Evolutionary conservation across 2,888 invertebrate species (phyloP).

Genomic region (Arge pagana): DNA sequence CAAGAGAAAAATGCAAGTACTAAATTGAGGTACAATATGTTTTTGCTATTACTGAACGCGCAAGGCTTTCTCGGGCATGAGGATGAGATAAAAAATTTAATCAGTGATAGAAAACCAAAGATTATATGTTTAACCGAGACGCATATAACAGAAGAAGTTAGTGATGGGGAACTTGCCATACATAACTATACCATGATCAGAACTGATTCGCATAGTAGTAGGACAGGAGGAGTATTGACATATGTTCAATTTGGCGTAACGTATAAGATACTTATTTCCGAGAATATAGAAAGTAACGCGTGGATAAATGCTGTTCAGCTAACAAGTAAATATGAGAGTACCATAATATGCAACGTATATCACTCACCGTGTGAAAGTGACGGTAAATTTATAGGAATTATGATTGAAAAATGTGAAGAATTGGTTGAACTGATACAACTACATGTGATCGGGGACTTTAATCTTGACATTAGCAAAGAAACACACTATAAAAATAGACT

Average conservation of each 20-base stretch:
- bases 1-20: no score
- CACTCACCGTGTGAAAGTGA: neutral
- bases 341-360: neutral
- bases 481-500: no score
- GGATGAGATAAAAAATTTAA: constrained; percentile 19
- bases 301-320: neutral
- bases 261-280: neutral
- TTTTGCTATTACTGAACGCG: constrained; percentile 14
- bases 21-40: no score
- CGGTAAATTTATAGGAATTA: no score
- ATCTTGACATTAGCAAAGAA: no score
- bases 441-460: no score
- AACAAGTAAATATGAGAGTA: neutral
- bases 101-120: constrained; percentile 5
- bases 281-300: neutral
- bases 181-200: neutral
- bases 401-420: no score
- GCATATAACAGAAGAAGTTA: neutral
- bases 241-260: neutral
- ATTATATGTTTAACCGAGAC: constrained; percentile 16
- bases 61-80: constrained; percentile 25
- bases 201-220: neutral
- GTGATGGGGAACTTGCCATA: neutral
- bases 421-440: no score
- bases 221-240: constrained; percentile 9